Base-by-base conservation (phyloP, 2,888 invertebrate genomes). In the Elmis aenea region DNA sequence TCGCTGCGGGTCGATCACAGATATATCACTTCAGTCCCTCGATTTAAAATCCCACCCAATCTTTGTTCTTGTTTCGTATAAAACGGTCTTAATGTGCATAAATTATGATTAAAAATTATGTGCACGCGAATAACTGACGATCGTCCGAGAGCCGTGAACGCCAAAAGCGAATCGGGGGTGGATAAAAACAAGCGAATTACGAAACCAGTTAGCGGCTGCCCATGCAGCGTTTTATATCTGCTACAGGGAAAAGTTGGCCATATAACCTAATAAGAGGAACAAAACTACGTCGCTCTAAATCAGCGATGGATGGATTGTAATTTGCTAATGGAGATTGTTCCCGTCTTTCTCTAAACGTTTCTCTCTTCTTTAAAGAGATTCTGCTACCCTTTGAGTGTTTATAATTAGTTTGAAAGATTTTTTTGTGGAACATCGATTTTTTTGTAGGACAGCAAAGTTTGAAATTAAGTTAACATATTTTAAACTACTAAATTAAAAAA, bases 281-380 rank as follows among this genome's bases (percentile, higher is more conserved):
- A 46, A 49, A 49, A 51, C 42, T 47, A 35, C 41, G 33, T 33
- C 35, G 47, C 46, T 52, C 50, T 59, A 58, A 57, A 61, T 61
- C 59, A 61, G 54, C 55, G 52, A 59, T 59, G 51, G 53, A 55
- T 51, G 47, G 57, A 58, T 60, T 57, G 57, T 59, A 62, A 62
- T 62, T 61, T 61, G 55, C 61, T 62, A 62, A 62, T 62, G 62
- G 61, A 59, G 45, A 51, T 40, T 43, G 24, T 36, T 33, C 35
- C 39, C 26, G 32, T 35, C 41, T 35, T 33, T 42, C 12, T 42
- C 38, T 25, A 2, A 5, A n/a, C 5, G 15, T 10, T 21, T 6
- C 10, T 6, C 5, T 3, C 26, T 31, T 16, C 26, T 22, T 31
- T 30, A 21, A 13, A 29, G 11, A 9, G 20, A 25, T 23, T 28